A percentile compares a stretch with the other conserved stretches of the same genome.
Evolutionary conservation across 2,888 invertebrate species (phyloP).

Genomic region (Cetonia aurata): DNA sequence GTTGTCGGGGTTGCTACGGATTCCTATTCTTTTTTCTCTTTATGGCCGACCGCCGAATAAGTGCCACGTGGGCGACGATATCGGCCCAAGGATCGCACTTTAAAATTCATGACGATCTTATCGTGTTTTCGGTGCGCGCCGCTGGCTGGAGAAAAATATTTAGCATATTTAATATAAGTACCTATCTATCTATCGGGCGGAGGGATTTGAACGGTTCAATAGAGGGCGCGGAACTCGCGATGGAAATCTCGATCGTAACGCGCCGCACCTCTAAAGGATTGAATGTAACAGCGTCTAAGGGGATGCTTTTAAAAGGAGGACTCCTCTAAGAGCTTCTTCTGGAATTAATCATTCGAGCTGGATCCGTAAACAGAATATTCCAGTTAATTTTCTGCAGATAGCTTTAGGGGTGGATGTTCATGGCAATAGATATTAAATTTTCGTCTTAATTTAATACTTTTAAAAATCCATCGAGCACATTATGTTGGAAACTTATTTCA

Average conservation of each 20-base stretch:
- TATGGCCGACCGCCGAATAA: background rate
- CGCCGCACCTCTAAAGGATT: background rate
- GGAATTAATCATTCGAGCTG: constrained; percentile 36
- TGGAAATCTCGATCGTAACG: constrained; percentile 26
- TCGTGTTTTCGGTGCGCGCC: constrained; percentile 28
- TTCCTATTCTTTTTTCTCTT: background rate
- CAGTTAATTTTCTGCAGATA: constrained; percentile 16
- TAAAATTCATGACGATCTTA: constrained; percentile 36
- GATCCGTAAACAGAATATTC: constrained; percentile 30
- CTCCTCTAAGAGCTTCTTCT: constrained; percentile 27
- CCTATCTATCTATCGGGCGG: constrained; percentile 32
- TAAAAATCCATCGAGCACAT: no score
- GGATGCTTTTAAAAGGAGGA: constrained; percentile 22
- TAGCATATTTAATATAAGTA: constrained; percentile 41
- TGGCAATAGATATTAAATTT: no score
- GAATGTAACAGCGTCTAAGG: constrained; percentile 22
- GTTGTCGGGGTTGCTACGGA: constrained; percentile 19
- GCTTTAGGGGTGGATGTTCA: no score
- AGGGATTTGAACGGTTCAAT: constrained; percentile 31
- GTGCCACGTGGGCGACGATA: background rate
- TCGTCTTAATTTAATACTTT: no score
- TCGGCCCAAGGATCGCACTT: constrained; percentile 17
- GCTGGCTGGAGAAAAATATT: constrained; percentile 37
- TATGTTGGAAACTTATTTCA: no score
- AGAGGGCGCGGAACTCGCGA: constrained; percentile 4